A percentile compares a stretch with the other conserved stretches of the same genome.
These are phyloP conservation scores for Gila robusta DNA, from an alignment of 2,797 vertebrate genomes.

Conservation along the genomic window DNA sequence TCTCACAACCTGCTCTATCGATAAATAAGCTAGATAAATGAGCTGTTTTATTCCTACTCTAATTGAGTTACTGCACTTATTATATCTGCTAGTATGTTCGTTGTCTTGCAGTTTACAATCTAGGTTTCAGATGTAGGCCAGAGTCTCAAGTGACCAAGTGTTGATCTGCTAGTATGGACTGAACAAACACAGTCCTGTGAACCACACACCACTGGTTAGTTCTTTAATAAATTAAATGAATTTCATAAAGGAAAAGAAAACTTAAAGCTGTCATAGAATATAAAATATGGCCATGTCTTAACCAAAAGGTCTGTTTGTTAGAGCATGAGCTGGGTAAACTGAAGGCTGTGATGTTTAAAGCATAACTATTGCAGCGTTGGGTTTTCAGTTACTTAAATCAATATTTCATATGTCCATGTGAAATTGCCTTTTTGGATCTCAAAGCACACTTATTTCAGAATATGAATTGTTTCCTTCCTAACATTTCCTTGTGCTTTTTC, in stretches of 20 bases:
- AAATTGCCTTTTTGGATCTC: slow-evolving; percentile 66
- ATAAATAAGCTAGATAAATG: slow-evolving; percentile 25
- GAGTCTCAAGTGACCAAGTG: slow-evolving; percentile 24
- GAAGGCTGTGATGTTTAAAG: slow-evolving; percentile 45
- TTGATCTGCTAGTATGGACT: slow-evolving; percentile 30
- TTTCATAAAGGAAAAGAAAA: slow-evolving; percentile 9
- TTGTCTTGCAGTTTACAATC: slow-evolving; percentile 17
- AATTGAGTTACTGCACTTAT: slow-evolving; percentile 13
- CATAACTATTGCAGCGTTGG: slow-evolving; percentile 32
- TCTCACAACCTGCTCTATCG: too few relatives aligned
- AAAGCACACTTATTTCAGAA: slow-evolving; percentile 68
- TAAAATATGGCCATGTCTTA: slow-evolving; percentile 27
- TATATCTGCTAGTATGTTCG: slow-evolving; percentile 9
- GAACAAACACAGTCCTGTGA: slow-evolving; percentile 1
- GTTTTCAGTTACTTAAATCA: slow-evolving; percentile 69
- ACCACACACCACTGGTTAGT: background rate
- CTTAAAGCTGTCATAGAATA: slow-evolving; percentile 20
- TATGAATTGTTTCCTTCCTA: slow-evolving; percentile 68
- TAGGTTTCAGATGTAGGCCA: slow-evolving; percentile 43
- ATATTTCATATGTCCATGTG: slow-evolving; percentile 76
- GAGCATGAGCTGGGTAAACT: background rate
- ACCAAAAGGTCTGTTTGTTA: slow-evolving; percentile 38
- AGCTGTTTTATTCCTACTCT: slow-evolving; percentile 5
- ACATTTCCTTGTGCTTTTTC: slow-evolving; percentile 60
- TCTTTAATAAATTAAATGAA: background rate